A percentile compares a stretch with the other conserved stretches of the same genome.
These are phyloP conservation scores for Choristoneura fumiferana DNA, from an alignment of 1,140 invertebrate species.

Conservation along the genomic window DNA sequence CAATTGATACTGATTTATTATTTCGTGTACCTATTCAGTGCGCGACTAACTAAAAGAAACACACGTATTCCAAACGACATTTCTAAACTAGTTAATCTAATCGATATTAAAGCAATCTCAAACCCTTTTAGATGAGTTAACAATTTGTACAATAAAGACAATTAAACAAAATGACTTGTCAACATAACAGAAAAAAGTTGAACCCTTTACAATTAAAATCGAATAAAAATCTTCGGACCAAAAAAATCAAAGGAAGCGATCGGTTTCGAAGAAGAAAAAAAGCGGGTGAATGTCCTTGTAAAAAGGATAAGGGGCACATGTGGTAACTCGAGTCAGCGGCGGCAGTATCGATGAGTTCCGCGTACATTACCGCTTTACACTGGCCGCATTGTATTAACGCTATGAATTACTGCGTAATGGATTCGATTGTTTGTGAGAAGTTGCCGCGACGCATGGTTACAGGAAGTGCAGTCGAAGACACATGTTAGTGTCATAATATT, in stretches of 20 bases:
- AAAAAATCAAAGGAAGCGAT: conserved; percentile 54
- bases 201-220: conserved; percentile 60
- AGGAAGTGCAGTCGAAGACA: conserved; percentile 26
- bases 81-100: not conserved
- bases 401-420: conserved; percentile 19
- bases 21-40: too few species aligned
- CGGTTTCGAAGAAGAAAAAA: conserved; percentile 51
- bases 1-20: too few species aligned
- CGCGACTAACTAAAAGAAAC: not conserved
- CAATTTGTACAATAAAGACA: conserved; percentile 24
- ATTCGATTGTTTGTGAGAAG: not conserved
- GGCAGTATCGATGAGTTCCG: conserved; percentile 24
- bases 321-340: conserved; percentile 15
- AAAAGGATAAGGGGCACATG: conserved; percentile 33
- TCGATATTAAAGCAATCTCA: conserved; percentile 1
- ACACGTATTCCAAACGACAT: conserved; percentile 4
- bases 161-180: conserved; percentile 59
- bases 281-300: conserved; percentile 61
- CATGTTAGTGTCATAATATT: conserved; percentile 27
- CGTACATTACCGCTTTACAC: conserved; percentile 40
- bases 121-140: conserved; percentile 17
- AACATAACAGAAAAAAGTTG: conserved; percentile 40
- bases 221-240: conserved; percentile 44
- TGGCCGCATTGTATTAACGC: not conserved
- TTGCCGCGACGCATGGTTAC: not conserved